phyloP scores from a whole-genome alignment of 2,888 invertebrate species.

The Augiades crinisus region DNA sequence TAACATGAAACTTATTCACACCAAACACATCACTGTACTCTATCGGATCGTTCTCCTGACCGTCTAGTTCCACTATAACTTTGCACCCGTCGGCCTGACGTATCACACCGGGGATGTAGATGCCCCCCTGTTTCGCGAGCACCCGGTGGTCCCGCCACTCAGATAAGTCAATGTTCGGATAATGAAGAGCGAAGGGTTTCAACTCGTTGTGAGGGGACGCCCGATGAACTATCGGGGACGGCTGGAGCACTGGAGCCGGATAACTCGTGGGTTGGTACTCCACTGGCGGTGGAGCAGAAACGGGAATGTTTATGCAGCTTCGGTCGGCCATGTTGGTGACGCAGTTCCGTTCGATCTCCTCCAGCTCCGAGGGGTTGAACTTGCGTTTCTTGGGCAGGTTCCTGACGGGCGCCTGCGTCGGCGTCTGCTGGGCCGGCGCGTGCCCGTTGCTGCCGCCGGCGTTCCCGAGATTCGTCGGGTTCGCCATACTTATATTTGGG shows the following conservation, averaged over 20 bases:
- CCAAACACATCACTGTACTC: conserved; percentile 90
- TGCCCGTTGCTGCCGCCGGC: conserved; percentile 56
- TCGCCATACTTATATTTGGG: conserved; percentile 70
- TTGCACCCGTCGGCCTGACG: conserved; percentile 86
- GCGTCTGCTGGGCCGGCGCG: conserved; percentile 57
- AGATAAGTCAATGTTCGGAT: conserved; percentile 89
- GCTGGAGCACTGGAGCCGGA: conserved; percentile 56
- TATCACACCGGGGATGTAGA: conserved; percentile 94
- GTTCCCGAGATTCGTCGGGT: conserved; percentile 68
- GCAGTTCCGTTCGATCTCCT: conserved; percentile 83
- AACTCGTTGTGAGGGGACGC: conserved; percentile 81
- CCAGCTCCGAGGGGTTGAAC: conserved; percentile 89
- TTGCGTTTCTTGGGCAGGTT: conserved; percentile 97
- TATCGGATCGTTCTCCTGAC: conserved; percentile 85
- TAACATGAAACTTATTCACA: conserved; percentile 91
- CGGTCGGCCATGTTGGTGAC: conserved; percentile 56
- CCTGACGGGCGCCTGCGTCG: conserved; percentile 82
- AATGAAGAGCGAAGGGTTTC: conserved; percentile 65
- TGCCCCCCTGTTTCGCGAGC: conserved; percentile 90
- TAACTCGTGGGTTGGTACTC: conserved; percentile 57
- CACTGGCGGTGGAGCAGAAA: conserved; percentile 46
- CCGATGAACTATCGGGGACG: conserved; percentile 64
- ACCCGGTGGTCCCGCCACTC: conserved; percentile 97
- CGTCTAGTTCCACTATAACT: conserved; percentile 92
- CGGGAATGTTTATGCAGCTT: conserved; percentile 39